Evolutionary conservation across 1,140 invertebrate genomes (phyloP).

Genomic region (Belonocnema kinseyi): DNA sequence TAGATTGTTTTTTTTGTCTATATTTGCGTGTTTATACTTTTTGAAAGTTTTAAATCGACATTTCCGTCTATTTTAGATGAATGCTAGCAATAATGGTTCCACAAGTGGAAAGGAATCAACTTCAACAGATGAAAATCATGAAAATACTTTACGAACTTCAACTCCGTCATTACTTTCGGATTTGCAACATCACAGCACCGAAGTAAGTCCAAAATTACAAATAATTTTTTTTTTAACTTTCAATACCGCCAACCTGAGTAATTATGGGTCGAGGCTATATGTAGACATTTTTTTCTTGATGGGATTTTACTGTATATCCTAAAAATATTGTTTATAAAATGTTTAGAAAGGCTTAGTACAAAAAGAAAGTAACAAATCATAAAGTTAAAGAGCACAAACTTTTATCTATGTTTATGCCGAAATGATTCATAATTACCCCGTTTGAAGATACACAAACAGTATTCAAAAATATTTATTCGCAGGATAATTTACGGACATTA

Average conservation of each 20-base stretch:
- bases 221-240: conserved; percentile 34
- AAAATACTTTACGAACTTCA: conserved; percentile 57
- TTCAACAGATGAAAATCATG: conserved; percentile 47
- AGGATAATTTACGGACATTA: too few relatives aligned
- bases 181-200: conserved; percentile 68
- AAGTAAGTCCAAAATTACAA: conserved; percentile 59
- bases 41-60: background rate
- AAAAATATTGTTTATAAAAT: too few relatives aligned
- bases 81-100: conserved; percentile 53
- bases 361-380: too few relatives aligned
- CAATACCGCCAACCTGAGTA: background rate
- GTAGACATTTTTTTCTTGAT: too few relatives aligned
- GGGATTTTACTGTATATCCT: too few relatives aligned
- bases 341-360: too few relatives aligned
- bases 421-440: too few relatives aligned
- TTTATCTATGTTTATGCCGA: background rate
- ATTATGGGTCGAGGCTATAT: too few relatives aligned
- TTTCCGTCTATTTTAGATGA: conserved; percentile 54
- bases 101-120: conserved; percentile 62
- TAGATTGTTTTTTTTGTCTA: background rate
- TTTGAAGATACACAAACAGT: too few relatives aligned
- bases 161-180: conserved; percentile 66
- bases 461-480: too few relatives aligned
- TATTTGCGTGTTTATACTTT: conserved; percentile 12
- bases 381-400: too few relatives aligned